Evolutionary conservation across 1,140 invertebrate species (phyloP).

Genomic region (Radopholus similis): DNA sequence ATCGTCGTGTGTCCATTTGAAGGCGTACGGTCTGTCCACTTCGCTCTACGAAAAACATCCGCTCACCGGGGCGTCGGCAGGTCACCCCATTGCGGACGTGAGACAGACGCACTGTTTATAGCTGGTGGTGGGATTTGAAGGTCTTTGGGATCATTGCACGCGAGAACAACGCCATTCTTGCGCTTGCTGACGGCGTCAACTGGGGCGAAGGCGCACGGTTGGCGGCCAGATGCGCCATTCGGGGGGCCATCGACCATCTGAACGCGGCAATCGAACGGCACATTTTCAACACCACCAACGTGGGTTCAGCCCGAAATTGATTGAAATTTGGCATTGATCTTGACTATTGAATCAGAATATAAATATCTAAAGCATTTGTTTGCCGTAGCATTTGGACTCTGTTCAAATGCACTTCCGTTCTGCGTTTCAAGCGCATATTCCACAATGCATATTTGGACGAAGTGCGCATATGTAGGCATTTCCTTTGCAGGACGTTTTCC

Average conservation of each 20-base stretch:
- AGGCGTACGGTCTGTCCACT: slow-evolving; percentile 69
- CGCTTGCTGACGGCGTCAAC: slow-evolving; percentile 85
- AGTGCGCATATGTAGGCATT: background rate
- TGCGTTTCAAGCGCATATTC: too few species aligned
- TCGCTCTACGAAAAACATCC: slow-evolving; percentile 78
- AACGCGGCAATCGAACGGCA: slow-evolving; percentile 69
- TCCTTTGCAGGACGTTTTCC: slow-evolving; percentile 71
- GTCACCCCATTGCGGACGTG: slow-evolving; percentile 83
- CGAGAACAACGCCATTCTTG: slow-evolving; percentile 75
- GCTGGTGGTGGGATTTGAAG: too few species aligned
- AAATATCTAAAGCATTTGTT: background rate
- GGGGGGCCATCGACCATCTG: slow-evolving; percentile 73
- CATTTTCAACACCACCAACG: slow-evolving; percentile 6
- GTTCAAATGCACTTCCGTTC: too few species aligned
- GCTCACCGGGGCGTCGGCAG: slow-evolving; percentile 70
- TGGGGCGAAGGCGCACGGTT: slow-evolving; percentile 68
- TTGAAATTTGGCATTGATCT: background rate
- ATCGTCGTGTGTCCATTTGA: background rate
- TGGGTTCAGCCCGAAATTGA: background rate
- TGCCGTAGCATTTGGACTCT: background rate
- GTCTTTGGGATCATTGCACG: slow-evolving; percentile 78
- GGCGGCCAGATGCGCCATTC: slow-evolving; percentile 80
- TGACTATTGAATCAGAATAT: background rate
- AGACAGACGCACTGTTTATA: too few species aligned
- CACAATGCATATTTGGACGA: too few species aligned